Evolutionary conservation across 2,888 invertebrate species (phyloP).

Genomic region (Leucophora obtusa): DNA sequence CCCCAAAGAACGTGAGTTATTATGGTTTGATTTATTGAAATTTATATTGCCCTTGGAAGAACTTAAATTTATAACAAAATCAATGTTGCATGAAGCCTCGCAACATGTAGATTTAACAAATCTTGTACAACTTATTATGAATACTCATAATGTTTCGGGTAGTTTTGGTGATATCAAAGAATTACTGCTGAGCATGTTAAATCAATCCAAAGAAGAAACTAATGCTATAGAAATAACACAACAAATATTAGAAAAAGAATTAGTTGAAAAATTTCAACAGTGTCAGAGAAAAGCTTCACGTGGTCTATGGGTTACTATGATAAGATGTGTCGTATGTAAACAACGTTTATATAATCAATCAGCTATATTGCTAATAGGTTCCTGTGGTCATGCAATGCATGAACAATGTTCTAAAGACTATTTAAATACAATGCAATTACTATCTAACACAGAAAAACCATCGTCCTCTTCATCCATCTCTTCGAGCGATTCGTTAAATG

Average conservation of each 20-base stretch:
- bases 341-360: constrained; percentile 75
- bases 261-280: constrained; percentile 80
- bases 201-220: constrained; percentile 87
- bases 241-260: constrained; percentile 83
- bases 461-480: constrained; percentile 7
- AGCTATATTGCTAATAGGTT: constrained; percentile 72
- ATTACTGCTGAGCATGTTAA: constrained; percentile 84
- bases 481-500: constrained; percentile 11
- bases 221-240: constrained; percentile 85
- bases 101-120: constrained; percentile 81
- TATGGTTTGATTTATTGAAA: constrained; percentile 80
- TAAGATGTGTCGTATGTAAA: constrained; percentile 76
- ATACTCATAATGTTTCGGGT: constrained; percentile 77
- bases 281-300: constrained; percentile 71
- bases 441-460: constrained; percentile 49
- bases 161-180: constrained; percentile 83
- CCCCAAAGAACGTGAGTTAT: constrained; percentile 78
- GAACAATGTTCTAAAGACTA: constrained; percentile 70
- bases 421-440: not conserved
- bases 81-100: constrained; percentile 80
- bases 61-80: constrained; percentile 78
- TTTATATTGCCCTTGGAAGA: constrained; percentile 77
- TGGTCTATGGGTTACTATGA: constrained; percentile 76
- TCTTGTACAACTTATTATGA: constrained; percentile 82
- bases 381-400: constrained; percentile 77